Evolutionary conservation across 1,140 invertebrate genomes (phyloP).

Genomic region (Goniozus legneri): DNA sequence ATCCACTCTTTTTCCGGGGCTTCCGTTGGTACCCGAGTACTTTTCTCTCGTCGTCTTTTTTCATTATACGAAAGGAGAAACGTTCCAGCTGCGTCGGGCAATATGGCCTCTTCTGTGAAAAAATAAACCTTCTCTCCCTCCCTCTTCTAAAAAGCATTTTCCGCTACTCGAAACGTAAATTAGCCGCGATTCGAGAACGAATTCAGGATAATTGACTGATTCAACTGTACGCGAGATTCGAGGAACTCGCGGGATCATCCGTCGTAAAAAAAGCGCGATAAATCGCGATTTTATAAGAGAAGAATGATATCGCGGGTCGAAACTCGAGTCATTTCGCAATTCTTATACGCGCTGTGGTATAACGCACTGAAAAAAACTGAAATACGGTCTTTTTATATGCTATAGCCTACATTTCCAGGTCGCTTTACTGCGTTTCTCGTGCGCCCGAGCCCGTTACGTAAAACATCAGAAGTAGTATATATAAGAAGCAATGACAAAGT

Average conservation of each 20-base stretch:
- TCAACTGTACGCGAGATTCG: neutral
- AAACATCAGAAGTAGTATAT: no score
- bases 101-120: no score
- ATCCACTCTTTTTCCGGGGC: slow-evolving; percentile 11
- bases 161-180: no score
- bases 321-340: neutral
- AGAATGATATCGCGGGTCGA: slow-evolving; percentile 6
- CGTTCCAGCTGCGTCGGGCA: neutral
- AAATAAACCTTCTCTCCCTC: no score
- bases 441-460: neutral
- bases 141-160: no score
- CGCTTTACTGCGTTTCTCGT: no score
- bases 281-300: neutral
- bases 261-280: no score
- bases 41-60: neutral
- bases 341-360: neutral
- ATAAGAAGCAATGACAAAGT: no score
- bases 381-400: neutral
- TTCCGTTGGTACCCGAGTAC: neutral
- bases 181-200: no score
- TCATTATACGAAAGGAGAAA: neutral
- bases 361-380: neutral
- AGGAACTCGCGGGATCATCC: neutral
- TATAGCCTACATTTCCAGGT: neutral
- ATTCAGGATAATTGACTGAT: no score